A percentile compares a stretch with the other conserved stretches of the same genome.
These are phyloP conservation scores for Gallirallus australis DNA, from an alignment of 2,797 vertebrate species.

Conservation along the genomic window DNA sequence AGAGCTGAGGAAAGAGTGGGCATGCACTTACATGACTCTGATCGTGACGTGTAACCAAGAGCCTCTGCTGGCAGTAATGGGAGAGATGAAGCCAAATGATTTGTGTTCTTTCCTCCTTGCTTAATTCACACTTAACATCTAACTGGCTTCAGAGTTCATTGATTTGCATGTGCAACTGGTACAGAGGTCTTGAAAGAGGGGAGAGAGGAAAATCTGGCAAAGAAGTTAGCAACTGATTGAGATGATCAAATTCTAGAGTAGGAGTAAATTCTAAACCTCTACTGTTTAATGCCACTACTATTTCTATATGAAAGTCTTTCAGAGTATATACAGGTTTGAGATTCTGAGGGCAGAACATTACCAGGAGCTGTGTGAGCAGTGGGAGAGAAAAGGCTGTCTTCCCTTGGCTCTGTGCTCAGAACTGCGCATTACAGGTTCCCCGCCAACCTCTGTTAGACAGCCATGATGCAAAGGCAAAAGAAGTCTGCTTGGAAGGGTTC, in stretches of 20 bases:
- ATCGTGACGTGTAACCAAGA: accelerated
- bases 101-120: background rate
- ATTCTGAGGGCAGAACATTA: background rate
- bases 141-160: background rate
- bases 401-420: background rate
- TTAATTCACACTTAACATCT: background rate
- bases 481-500: background rate
- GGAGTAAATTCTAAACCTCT: background rate
- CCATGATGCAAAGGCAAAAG: background rate
- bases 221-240: background rate
- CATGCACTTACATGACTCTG: background rate
- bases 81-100: background rate
- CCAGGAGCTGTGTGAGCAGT: background rate
- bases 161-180: background rate
- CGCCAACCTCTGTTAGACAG: background rate
- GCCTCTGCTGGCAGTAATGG: background rate
- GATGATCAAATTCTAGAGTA: background rate
- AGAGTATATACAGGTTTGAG: background rate
- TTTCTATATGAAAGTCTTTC: background rate
- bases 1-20: background rate
- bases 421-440: background rate
- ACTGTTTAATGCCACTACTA: background rate
- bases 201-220: background rate
- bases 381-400: background rate
- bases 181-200: background rate